phyloP scores from a whole-genome alignment of 2,113 vertebrate species.

The Clinocottus analis region DNA sequence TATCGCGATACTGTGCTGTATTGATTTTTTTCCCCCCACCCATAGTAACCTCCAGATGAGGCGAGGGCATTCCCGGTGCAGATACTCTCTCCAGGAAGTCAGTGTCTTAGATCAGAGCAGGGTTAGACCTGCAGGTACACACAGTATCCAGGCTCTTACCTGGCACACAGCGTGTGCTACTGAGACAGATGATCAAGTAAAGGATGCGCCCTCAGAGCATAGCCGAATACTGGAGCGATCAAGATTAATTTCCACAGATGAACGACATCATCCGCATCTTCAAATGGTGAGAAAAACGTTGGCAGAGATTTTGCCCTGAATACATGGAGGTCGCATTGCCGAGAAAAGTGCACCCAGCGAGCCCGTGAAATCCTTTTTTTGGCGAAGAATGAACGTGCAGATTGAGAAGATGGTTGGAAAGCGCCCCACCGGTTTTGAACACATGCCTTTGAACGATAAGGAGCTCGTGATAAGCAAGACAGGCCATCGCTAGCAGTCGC shows the following conservation, averaged over 20 bases:
- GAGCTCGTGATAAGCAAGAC: slow-evolving; percentile 20
- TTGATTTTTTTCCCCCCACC: too few species aligned
- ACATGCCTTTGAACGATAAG: slow-evolving; percentile 3
- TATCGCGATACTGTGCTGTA: too few species aligned
- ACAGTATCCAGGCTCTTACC: neutral
- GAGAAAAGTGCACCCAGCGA: slow-evolving; percentile 9
- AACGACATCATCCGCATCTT: slow-evolving; percentile 28
- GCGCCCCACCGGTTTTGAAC: neutral
- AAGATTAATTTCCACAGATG: slow-evolving; percentile 22
- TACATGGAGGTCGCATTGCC: slow-evolving; percentile 22
- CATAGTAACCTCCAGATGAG: slow-evolving; percentile 23
- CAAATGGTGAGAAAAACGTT: slow-evolving; percentile 29
- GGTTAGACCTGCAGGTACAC: neutral
- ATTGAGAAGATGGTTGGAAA: slow-evolving; percentile 2
- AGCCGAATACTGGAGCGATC: slow-evolving; percentile 22
- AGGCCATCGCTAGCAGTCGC: neutral
- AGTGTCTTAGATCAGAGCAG: neutral
- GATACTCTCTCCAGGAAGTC: slow-evolving; percentile 5
- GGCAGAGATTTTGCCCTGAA: neutral
- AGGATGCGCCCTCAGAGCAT: slow-evolving; percentile 23
- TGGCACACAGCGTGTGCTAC: neutral
- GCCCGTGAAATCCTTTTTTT: neutral
- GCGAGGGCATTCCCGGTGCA: slow-evolving; percentile 32
- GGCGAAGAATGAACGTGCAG: slow-evolving; percentile 18
- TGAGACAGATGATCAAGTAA: neutral